phyloP scores from a whole-genome alignment of 2,888 invertebrate species.

The Lithophane ornitopus region DNA sequence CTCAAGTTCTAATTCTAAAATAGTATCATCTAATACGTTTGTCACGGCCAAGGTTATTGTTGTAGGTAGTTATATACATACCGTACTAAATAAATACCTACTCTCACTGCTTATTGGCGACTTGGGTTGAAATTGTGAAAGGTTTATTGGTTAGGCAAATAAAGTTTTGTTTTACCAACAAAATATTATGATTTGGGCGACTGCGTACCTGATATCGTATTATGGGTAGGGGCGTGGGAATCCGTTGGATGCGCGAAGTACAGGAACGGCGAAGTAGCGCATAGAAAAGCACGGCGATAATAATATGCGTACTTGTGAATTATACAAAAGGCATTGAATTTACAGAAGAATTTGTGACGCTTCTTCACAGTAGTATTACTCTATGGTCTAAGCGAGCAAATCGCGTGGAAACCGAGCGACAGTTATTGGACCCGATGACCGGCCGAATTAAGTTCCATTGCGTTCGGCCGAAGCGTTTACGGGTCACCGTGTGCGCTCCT shows the following conservation, averaged over 20 bases:
- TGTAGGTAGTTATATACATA: background rate
- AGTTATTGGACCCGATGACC: constrained; percentile 76
- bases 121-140: background rate
- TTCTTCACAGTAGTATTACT: constrained; percentile 11
- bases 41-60: background rate
- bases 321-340: background rate
- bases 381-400: constrained; percentile 64
- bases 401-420: constrained; percentile 76
- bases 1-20: background rate
- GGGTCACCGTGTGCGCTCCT: constrained; percentile 64
- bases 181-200: background rate
- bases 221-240: background rate
- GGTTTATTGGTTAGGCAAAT: background rate
- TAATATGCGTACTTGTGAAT: too few relatives aligned
- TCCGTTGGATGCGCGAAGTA: background rate
- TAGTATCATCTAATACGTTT: background rate
- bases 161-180: background rate
- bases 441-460: constrained; percentile 75
- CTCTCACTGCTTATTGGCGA: background rate
- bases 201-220: background rate
- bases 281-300: background rate
- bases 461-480: constrained; percentile 65
- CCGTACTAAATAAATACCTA: background rate
- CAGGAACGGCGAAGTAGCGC: too few relatives aligned
- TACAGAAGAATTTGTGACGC: background rate